phyloP scores from a whole-genome alignment of 2,113 vertebrate genomes.

The Rhynchomys soricoides region DNA sequence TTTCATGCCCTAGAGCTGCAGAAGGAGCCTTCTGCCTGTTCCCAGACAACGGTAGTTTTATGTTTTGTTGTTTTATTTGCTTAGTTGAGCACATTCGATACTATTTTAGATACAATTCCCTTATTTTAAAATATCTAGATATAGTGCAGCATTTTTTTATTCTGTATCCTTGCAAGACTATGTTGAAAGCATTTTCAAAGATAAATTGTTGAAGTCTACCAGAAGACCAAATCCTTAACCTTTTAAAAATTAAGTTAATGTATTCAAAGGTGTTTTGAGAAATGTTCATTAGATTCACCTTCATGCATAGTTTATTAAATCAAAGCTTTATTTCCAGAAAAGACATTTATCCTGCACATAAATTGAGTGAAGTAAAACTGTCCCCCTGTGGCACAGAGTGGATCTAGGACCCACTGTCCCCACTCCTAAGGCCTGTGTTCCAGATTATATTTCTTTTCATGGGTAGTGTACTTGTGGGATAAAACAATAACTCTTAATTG shows the following conservation, averaged over 20 bases:
- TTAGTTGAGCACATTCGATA: conserved; percentile 17
- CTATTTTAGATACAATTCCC: background rate
- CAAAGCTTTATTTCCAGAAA: conserved; percentile 53
- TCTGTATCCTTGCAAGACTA: conserved; percentile 4
- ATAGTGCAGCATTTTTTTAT: conserved; percentile 23
- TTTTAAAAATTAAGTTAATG: conserved; percentile 10
- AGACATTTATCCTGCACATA: background rate
- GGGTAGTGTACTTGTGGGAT: conserved; percentile 71
- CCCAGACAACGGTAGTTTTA: conserved; percentile 22
- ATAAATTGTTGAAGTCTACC: conserved; percentile 39
- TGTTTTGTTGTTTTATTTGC: conserved; percentile 30
- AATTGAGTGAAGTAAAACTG: conserved; percentile 56
- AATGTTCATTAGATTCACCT: conserved; percentile 11
- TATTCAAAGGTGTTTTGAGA: conserved; percentile 45
- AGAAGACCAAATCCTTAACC: conserved; percentile 29
- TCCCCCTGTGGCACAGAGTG: conserved; percentile 48
- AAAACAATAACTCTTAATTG: conserved; percentile 81
- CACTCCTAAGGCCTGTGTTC: conserved; percentile 44
- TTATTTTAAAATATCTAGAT: conserved; percentile 38
- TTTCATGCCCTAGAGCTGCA: background rate
- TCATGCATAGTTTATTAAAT: conserved; percentile 26
- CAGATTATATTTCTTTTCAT: conserved; percentile 78
- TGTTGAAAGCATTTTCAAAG: conserved; percentile 52
- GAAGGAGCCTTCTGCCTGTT: conserved; percentile 18
- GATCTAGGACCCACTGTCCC: conserved; percentile 22